Evolutionary conservation across 2,797 vertebrate genomes (phyloP), one percentile per base, ranked within the genome.

Genomic region (Anniella stebbinsi): DNA sequence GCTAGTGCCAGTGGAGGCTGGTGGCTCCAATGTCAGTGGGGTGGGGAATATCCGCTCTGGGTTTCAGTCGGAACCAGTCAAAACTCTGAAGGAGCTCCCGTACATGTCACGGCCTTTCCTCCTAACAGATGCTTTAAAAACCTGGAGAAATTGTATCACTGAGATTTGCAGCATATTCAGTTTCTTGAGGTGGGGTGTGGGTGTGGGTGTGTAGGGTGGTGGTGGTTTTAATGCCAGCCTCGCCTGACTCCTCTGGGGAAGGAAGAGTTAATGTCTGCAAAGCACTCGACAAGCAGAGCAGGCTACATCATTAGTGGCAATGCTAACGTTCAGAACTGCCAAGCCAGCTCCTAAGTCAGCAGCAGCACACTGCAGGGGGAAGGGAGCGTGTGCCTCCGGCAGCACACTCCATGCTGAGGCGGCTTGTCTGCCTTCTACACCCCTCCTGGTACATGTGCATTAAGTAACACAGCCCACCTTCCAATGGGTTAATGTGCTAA

Each of bases 401-500:
- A 80, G 9, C 77, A 38, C 21, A 54, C 77, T 67, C 3, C 48
- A 67, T 72, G 57, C 36, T 1, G 77, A 63, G 18, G 12, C 33
- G 25, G 48, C 83, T n/a, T 73, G 33, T 36, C 70, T 41, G 41
- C 11, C 48, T 80, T 66, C 63, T 45, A 23, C 30, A 33, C 51
- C 33, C 3, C 77, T 82, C n/a, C 70, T 25, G 21, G 70, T n/a
- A 45, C 48, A 11, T 36, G 23, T 77, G 41, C 30, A 48, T 30
- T 38, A 23, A 38, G 33, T 73, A 80, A 48, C 28, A 21, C 30
- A 45, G 48, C 57, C 60, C 28, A 28, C 41, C 69, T 70, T 73
- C 60, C 77, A 86, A 48, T 69, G 77, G 28, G 60, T 82, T 81
- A 57, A 69, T 88, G 45, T 23, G 45, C 45, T 76, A n/a, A 80